Evolutionary conservation across 2,888 invertebrate species (phyloP).

Genomic region (Ferrisia virgata): DNA sequence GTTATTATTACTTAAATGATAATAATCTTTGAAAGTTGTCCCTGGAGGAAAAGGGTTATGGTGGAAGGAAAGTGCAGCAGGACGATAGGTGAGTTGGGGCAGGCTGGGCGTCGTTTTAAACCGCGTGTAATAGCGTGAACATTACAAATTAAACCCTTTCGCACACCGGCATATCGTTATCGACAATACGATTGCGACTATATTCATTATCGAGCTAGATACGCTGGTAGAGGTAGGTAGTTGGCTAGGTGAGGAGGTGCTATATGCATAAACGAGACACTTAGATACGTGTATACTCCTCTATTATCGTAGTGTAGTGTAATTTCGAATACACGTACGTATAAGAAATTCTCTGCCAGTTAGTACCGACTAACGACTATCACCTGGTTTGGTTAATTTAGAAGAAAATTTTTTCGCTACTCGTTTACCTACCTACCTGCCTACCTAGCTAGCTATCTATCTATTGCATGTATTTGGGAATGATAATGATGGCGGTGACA

Average conservation of each 20-base stretch:
- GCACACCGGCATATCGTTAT: not conserved
- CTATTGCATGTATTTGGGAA: not conserved
- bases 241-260: no score
- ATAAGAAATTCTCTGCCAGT: not conserved
- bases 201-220: no score
- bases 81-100: not conserved
- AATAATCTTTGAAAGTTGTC: slow-evolving; percentile 44
- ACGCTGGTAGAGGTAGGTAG: not conserved
- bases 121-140: slow-evolving; percentile 42
- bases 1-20: slow-evolving; percentile 15
- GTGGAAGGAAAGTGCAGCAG: not conserved
- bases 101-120: not conserved
- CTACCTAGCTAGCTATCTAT: no score
- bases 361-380: slow-evolving; percentile 42
- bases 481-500: no score
- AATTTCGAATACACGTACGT: not conserved
- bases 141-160: slow-evolving; percentile 46
- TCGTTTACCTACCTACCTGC: no score
- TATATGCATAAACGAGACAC: not conserved
- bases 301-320: not conserved
- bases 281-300: not conserved
- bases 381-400: not conserved
- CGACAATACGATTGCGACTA: not conserved
- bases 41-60: slow-evolving; percentile 23
- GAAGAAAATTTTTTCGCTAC: not conserved